Evolutionary conservation across 2,113 vertebrate species (phyloP).

Genomic region (Mastomys natalensis): DNA sequence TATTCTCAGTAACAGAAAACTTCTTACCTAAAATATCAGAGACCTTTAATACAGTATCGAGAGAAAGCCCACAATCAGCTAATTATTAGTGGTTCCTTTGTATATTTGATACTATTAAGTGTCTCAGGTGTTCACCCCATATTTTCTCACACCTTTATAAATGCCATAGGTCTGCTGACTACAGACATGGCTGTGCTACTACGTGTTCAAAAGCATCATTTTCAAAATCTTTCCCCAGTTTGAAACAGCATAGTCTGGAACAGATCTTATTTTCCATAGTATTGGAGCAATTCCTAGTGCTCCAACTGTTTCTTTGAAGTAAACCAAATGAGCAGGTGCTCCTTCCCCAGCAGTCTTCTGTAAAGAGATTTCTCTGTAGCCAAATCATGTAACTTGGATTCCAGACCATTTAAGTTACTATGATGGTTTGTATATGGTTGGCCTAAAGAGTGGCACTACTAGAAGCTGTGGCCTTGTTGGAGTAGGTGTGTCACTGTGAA

Average conservation of each 20-base stretch:
- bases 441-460: no score
- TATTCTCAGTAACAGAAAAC: conserved; percentile 92
- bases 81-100: conserved; percentile 95
- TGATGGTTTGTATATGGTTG: no score
- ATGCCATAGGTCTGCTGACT: conserved; percentile 99
- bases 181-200: conserved; percentile 97
- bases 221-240: conserved; percentile 99
- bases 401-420: conserved; percentile 92
- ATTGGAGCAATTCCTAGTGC: not conserved
- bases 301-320: not conserved
- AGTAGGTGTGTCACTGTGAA: no score
- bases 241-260: conserved; percentile 64
- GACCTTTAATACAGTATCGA: conserved; percentile 98
- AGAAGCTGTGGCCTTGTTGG: no score
- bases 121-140: conserved; percentile 96
- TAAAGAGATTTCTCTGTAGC: conserved; percentile 97
- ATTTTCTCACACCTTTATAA: conserved; percentile 98
- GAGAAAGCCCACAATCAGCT: conserved; percentile 98
- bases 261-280: not conserved
- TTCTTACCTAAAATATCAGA: conserved; percentile 97
- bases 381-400: conserved; percentile 98
- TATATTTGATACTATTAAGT: conserved; percentile 93
- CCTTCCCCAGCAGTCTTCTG: conserved; percentile 88
- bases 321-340: not conserved
- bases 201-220: conserved; percentile 98